phyloP scores from a whole-genome alignment of 1,140 invertebrate genomes.

The Sitodiplosis mosellana region DNA sequence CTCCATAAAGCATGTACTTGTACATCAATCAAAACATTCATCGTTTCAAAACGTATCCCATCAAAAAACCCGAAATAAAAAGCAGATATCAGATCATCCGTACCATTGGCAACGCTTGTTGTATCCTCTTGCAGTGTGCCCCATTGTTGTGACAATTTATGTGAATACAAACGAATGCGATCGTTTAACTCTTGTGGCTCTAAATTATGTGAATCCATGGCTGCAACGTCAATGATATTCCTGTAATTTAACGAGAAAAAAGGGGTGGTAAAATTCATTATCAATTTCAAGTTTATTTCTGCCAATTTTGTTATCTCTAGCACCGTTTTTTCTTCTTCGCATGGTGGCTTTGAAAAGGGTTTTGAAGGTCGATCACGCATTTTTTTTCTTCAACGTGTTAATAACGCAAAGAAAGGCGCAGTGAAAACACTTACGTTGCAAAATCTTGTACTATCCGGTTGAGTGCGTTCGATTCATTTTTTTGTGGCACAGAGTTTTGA shows the following conservation, averaged over 20 bases:
- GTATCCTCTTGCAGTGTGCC: constrained; percentile 10
- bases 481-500: constrained; percentile 48
- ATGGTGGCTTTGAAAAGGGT: too few relatives aligned
- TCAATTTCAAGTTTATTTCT: too few relatives aligned
- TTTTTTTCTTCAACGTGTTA: too few relatives aligned
- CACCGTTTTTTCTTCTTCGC: too few relatives aligned
- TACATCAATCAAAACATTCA: too few relatives aligned
- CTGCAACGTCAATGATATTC: constrained; percentile 69
- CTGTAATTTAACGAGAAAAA: constrained; percentile 26
- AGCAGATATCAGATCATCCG: neutral
- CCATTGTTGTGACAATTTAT: constrained; percentile 33
- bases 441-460: constrained; percentile 74
- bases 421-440: constrained; percentile 48
- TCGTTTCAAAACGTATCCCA: too few relatives aligned
- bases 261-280: too few relatives aligned
- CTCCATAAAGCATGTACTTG: too few relatives aligned
- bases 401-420: neutral
- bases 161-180: constrained; percentile 47
- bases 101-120: constrained; percentile 12
- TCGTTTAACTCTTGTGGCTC: constrained; percentile 67
- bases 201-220: constrained; percentile 51
- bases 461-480: constrained; percentile 75
- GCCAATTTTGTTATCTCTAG: too few relatives aligned
- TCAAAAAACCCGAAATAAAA: constrained; percentile 13
- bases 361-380: too few relatives aligned